Evolutionary conservation across 2,113 vertebrate genomes (phyloP), one percentile per base, ranked within the genome.

Genomic region (Calidris pugnax): DNA sequence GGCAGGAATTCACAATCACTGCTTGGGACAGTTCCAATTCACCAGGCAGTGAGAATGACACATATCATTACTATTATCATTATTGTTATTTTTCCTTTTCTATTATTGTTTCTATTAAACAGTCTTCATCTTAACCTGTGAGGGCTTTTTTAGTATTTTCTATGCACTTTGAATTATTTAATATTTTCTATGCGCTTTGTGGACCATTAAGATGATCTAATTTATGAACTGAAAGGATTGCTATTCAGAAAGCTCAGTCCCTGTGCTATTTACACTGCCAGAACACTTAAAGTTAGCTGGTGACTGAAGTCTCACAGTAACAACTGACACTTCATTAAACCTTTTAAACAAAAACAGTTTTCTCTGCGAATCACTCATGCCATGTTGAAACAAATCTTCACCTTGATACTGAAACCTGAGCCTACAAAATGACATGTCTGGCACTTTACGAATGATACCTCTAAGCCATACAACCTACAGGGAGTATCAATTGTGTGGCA

Each of bases 271-370:
- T 95, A 77, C 82, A 63, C 35, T 66, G 75, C 48, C 91, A 82
- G 69, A 97, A 67, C 81, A 77, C 82, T 97, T 84, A 73, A 87
- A 96, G 57, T 90, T 95, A 94, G 63, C 82, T 39, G n/a, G 76
- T 67, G 62, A 90, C 87, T 94, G 19, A 97, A 97, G 74, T 91
- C 91, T 87, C 77, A 48, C 78, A 96, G 93, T 79, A 96, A 97
- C 28, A 85, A 92, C 35, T 95, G 93, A 89, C 95, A 95, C 95
- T 97, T 95, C 87, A 88, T 89, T 97, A 96, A 95, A 95, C 45
- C 64, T 96, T 97, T 95, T 93, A 51, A 92, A 91, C 74, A 88
- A 94, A 97, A 97, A 97, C 9, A 93, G 64, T 95, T 86, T 89
- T 88, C 77, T 95, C 79, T 48, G 43, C 6, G 7, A 97, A 93